Conservation (phyloP, 2,797 vertebrate species). For the Crenuchus spilurus region DNA sequence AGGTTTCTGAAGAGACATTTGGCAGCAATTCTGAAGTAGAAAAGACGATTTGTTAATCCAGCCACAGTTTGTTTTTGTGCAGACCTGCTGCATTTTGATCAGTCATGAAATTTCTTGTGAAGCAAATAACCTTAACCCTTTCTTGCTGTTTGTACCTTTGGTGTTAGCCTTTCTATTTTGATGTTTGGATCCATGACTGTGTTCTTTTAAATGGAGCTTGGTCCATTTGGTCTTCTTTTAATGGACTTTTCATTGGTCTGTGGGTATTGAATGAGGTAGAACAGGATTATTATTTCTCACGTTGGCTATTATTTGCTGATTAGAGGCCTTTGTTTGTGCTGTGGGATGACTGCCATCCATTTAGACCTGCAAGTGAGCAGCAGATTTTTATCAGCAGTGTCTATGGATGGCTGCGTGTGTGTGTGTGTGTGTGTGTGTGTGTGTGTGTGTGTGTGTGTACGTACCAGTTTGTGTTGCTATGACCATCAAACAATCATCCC, state of each 20-base stretch:
- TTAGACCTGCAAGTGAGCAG: constrained; percentile 27
- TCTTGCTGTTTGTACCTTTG: background rate
- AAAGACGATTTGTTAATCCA: background rate
- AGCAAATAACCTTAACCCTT: background rate
- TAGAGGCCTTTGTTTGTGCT: constrained; percentile 46
- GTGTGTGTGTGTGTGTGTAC: background rate
- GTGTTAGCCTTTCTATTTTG: background rate
- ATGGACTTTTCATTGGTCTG: too few species aligned
- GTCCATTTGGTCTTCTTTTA: too few species aligned
- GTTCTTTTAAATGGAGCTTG: background rate
- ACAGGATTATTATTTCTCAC: constrained; percentile 12
- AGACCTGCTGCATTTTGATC: background rate
- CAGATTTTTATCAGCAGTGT: constrained; percentile 49
- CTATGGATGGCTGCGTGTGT: background rate
- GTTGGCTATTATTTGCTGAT: constrained; percentile 30
- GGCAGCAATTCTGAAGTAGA: background rate
- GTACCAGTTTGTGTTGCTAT: constrained; percentile 6
- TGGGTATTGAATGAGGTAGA: background rate
- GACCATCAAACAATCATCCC: constrained; percentile 17
- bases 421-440: background rate
- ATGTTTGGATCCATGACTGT: background rate
- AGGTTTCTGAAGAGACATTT: background rate
- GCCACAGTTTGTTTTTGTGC: background rate
- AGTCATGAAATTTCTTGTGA: background rate
- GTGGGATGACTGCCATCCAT: constrained; percentile 19